Percentiles rank a stretch among this genome's conserved stretches.
Evolutionary conservation across 2,113 vertebrate genomes (phyloP).

Genomic region (Ciconia maguari): DNA sequence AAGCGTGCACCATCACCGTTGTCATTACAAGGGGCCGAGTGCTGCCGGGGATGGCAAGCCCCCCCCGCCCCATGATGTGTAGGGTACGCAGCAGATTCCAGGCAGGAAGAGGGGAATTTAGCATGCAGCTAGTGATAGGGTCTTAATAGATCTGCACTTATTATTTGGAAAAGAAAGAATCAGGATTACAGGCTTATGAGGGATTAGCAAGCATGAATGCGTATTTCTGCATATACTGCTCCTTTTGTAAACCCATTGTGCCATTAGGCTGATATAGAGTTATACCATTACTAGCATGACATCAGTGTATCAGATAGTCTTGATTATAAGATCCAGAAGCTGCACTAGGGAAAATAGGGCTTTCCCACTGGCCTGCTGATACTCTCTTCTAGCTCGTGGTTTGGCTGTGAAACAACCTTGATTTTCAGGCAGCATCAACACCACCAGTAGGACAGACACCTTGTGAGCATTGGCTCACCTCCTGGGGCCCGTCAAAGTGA

Average conservation of each 20-base stretch:
- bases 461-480: background rate
- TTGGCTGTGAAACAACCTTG: background rate
- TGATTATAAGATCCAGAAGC: slow-evolving; percentile 7
- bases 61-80: background rate
- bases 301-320: slow-evolving; percentile 9
- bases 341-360: background rate
- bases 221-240: slow-evolving; percentile 2
- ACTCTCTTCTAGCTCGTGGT: background rate
- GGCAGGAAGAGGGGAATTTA: background rate
- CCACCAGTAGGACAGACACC: background rate
- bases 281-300: slow-evolving; percentile 33
- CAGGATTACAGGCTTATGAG: slow-evolving; percentile 52
- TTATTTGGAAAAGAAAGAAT: slow-evolving; percentile 41
- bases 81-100: background rate
- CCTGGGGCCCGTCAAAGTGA: background rate
- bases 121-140: background rate
- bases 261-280: background rate
- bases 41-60: background rate
- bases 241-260: slow-evolving; percentile 51
- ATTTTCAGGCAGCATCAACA: background rate
- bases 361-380: background rate
- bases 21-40: background rate
- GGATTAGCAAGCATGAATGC: slow-evolving; percentile 40
- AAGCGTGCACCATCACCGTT: background rate
- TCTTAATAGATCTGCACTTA: slow-evolving; percentile 42